Evolutionary conservation across 2,797 vertebrate species (phyloP).

Genomic region (Sebastes oblongus): DNA sequence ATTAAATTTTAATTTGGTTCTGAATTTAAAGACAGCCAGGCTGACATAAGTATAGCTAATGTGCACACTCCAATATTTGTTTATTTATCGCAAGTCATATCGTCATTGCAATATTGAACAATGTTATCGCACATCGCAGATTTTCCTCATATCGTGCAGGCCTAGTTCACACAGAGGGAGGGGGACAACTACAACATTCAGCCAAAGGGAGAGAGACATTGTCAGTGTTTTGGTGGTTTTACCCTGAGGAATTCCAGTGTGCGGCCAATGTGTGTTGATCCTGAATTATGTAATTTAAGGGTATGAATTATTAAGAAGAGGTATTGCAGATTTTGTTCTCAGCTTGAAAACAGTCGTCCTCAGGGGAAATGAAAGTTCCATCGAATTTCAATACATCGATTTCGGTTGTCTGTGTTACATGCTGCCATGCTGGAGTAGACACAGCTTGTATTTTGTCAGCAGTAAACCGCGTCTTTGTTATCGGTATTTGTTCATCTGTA

Average conservation of each 20-base stretch:
- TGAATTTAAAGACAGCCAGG: no score
- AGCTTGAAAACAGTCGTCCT: background rate
- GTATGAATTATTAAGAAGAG: background rate
- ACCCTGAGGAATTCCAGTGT: background rate
- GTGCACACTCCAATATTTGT: no score
- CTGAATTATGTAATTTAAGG: background rate
- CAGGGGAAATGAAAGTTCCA: background rate
- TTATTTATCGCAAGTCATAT: no score
- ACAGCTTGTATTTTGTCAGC: slow-evolving; percentile 8
- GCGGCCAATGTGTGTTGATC: background rate
- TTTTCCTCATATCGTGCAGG: no score
- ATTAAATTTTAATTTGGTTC: no score
- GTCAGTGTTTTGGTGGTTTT: background rate
- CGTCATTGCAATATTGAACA: no score
- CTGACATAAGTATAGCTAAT: no score
- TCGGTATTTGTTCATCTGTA: slow-evolving; percentile 17
- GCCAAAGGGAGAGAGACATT: background rate
- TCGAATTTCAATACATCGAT: background rate
- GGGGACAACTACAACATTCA: background rate
- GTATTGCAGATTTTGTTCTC: background rate
- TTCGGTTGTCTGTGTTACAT: background rate
- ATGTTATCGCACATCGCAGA: no score
- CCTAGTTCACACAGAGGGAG: no score
- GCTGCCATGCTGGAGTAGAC: background rate
- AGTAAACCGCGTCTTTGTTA: slow-evolving; percentile 1